phyloP scores from a whole-genome alignment of 2,797 vertebrate species.

The Schizopygopsis malacanthus region DNA sequence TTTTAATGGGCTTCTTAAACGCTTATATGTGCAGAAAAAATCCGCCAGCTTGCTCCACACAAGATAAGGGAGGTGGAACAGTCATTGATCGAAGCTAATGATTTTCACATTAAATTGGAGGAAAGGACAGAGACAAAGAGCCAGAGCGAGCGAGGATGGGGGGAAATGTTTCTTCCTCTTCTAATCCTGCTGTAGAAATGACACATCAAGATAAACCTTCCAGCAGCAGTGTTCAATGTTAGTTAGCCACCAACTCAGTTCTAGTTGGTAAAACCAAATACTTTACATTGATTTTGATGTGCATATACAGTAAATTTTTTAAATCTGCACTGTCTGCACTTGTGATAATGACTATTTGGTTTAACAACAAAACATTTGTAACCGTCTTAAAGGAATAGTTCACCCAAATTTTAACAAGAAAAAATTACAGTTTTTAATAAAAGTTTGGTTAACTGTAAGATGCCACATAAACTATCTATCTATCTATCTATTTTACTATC shows the following conservation, averaged over 20 bases:
- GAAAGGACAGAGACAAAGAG: slow-evolving; percentile 45
- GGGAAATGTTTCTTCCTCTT: slow-evolving; percentile 31
- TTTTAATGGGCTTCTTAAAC: slow-evolving; percentile 46
- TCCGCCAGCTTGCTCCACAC: slow-evolving; percentile 15
- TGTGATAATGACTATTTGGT: not conserved
- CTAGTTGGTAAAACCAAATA: not conserved
- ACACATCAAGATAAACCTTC: not conserved
- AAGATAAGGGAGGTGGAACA: slow-evolving; percentile 31
- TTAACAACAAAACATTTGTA: not conserved
- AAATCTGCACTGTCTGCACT: not conserved
- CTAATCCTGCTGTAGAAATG: slow-evolving; percentile 23
- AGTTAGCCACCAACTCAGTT: not conserved
- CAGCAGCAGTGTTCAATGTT: not conserved
- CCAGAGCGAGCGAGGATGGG: not conserved
- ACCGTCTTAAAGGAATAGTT: not conserved
- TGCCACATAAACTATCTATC: no score
- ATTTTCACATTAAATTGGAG: slow-evolving; percentile 52
- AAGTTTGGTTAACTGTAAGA: no score
- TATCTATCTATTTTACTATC: no score
- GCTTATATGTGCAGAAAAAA: slow-evolving; percentile 38
- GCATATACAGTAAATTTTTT: not conserved
- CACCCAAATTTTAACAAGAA: not conserved
- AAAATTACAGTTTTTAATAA: not conserved
- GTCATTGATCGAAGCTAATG: slow-evolving; percentile 47
- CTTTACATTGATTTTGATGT: not conserved